These are phyloP conservation scores for Syngnathoides biaculeatus DNA, from an alignment of 2,113 vertebrate species.

Conservation along the genomic window DNA sequence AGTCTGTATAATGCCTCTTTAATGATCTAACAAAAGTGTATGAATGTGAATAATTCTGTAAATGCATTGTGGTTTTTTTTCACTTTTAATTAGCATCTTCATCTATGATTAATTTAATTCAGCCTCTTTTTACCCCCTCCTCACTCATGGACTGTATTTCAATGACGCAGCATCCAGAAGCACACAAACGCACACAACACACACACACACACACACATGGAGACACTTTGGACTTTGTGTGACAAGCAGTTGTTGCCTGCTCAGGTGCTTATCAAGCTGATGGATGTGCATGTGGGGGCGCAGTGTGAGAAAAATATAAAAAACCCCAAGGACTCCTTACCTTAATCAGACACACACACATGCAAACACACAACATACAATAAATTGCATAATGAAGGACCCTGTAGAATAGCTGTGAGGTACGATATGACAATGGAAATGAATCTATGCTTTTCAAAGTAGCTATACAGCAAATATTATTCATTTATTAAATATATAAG, in stretches of 20 bases:
- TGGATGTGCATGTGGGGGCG: constrained; percentile 79
- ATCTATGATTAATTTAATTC: constrained; percentile 33
- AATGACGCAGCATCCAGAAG: constrained; percentile 22
- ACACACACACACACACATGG: too few relatives aligned
- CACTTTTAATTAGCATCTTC: not conserved
- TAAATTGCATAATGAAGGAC: constrained; percentile 1
- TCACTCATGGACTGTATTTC: constrained; percentile 54
- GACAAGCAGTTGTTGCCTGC: constrained; percentile 91
- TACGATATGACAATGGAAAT: not conserved
- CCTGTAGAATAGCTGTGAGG: not conserved
- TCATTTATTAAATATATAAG: not conserved
- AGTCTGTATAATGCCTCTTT: not conserved
- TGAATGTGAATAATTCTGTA: not conserved
- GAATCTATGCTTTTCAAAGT: not conserved
- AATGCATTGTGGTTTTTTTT: not conserved
- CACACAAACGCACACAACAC: constrained; percentile 21
- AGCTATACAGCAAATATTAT: not conserved
- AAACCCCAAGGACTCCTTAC: constrained; percentile 77
- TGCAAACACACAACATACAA: constrained; percentile 22
- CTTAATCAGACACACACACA: constrained; percentile 53
- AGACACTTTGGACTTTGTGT: constrained; percentile 61
- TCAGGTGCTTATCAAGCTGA: constrained; percentile 90
- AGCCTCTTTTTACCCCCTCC: constrained; percentile 44
- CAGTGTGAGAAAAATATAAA: constrained; percentile 43
- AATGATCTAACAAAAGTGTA: not conserved